A percentile compares a stretch with the other conserved stretches of the same genome.
Evolutionary conservation across 1,140 invertebrate species (phyloP).

Genomic region (Octopus bimaculoides): DNA sequence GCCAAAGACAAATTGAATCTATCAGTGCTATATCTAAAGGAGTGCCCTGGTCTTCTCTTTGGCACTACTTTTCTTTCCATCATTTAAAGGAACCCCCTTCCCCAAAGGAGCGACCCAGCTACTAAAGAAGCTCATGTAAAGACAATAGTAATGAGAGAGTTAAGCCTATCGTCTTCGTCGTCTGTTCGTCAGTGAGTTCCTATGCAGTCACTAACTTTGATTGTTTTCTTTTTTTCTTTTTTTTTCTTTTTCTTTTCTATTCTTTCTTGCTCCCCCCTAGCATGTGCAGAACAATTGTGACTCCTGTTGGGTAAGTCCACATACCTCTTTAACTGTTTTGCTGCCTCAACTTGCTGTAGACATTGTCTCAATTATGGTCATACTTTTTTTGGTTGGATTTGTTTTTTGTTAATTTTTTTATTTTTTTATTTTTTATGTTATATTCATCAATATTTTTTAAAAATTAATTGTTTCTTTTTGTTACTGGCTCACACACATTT

Average conservation of each 20-base stretch:
- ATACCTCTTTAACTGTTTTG: slow-evolving; percentile 30
- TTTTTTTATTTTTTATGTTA: slow-evolving; percentile 12
- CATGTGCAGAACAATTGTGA: slow-evolving; percentile 52
- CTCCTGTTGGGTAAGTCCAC: slow-evolving; percentile 48
- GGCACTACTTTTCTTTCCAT: too few species aligned
- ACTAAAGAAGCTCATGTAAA: too few species aligned
- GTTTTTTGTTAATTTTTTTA: slow-evolving; percentile 11
- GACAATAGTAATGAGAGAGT: too few species aligned
- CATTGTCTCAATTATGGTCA: neutral
- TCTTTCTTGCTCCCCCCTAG: slow-evolving; percentile 21
- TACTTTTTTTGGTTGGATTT: slow-evolving; percentile 24
- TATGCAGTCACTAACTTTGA: neutral
- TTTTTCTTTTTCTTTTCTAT: neutral
- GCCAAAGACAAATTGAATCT: too few species aligned
- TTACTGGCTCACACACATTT: neutral
- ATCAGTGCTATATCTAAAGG: too few species aligned
- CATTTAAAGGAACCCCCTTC: too few species aligned
- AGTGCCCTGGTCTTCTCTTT: too few species aligned
- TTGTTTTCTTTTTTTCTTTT: neutral
- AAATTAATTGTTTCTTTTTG: neutral
- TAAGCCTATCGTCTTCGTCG: too few species aligned
- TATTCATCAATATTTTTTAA: slow-evolving; percentile 1
- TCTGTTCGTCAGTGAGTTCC: neutral
- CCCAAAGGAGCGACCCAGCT: too few species aligned
- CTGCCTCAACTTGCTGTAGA: slow-evolving; percentile 33